Evolutionary conservation across 2,888 invertebrate species (phyloP), one percentile per base, ranked within the genome.

Genomic region (Matsumyia berberina): DNA sequence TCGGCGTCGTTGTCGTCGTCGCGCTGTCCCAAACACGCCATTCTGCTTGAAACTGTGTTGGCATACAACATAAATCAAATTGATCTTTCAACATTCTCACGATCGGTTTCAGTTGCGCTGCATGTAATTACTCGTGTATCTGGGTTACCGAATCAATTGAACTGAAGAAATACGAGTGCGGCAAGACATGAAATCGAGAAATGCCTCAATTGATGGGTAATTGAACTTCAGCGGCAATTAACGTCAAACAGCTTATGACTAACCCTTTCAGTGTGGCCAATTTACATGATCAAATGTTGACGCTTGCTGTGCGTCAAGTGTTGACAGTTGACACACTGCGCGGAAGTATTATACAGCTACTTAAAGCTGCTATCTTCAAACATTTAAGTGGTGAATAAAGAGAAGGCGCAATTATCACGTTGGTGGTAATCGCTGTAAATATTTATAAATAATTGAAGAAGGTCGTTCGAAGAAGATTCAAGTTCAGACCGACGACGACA

Each of bases 361-460:
- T 51, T 51, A 5, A 39, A 53, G 53, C 29, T 53, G 62, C 44
- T 29, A 12, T 64, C 17, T 37, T 60, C 46, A 62, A 60, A 46
- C 62, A 70, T 44, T 70, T n/a, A 3, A 60, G 15, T 19, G 37
- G 60, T 31, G 44, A 55, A 35, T 39, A 44, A 60, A 77, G 44
- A 77, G 4, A 24, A 24, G 33, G 9, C 11, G 46, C 62, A 78
- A 70, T 78, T 78, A 78, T 55, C 77, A 64, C 69, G 69, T 70
- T 42, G 53, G 31, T 55, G 69, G 24, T 60, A 60, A 69, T 69
- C 55, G 55, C 15, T 3, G 62, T 70, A 62, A 78, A 70, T 53
- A 62, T 55, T 69, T 44, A 24, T 24, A 51, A 60, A n/a, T 42
- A 39, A n/a, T 46, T 49, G 7, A 66, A 39, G 66, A 78, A 78